Base-by-base conservation (phyloP, 2,888 invertebrate genomes). In the Dynastes grantii region DNA sequence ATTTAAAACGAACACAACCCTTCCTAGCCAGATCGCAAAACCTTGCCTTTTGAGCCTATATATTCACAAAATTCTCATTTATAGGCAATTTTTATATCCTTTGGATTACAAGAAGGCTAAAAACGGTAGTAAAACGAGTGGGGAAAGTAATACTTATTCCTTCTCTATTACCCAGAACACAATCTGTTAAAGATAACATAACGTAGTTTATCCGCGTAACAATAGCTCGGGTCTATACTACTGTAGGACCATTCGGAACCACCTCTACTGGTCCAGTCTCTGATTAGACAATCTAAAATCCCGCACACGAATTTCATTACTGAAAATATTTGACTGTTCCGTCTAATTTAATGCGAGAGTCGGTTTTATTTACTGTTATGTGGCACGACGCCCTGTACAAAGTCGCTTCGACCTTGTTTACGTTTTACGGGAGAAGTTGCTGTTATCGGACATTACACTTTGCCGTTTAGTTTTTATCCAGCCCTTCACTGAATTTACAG, bases 221-320 rank as follows among this genome's bases (percentile, higher is more conserved):
- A 68, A 68, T 68, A 68, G 68, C 68, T 27, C 9, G 51, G 68
- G 29, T 49, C 68, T 51, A 68, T 16, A 22, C 51, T 68, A 27
- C 51, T 68, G 27, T 68, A 68, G 22, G 68, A 51, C 68, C 51
- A 51, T 51, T 51, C 73, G 61, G 27, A 40, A 75, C 40, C 45
- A 75, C 55, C 45, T 61, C 45, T 22, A 49, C 61, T 27, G 61
- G 73, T 61, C 73, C 61, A 61, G 73, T 61, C 27, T 49, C 77
- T 77, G 67, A 77, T 77, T 77, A 77, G 77, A 77, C 77, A 68
- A 77, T 77, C 77, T 77, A 77, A 77, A 77, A 77, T 77, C 77
- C 77, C 61, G 77, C 77, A 77, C 77, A 77, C 77, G 77, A 77
- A 77, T 68, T 68, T 77, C 68, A 68, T 77, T 77, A 77, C 77